Conservation (phyloP, 2,888 invertebrate genomes). For the Boloria euphrosyne region DNA sequence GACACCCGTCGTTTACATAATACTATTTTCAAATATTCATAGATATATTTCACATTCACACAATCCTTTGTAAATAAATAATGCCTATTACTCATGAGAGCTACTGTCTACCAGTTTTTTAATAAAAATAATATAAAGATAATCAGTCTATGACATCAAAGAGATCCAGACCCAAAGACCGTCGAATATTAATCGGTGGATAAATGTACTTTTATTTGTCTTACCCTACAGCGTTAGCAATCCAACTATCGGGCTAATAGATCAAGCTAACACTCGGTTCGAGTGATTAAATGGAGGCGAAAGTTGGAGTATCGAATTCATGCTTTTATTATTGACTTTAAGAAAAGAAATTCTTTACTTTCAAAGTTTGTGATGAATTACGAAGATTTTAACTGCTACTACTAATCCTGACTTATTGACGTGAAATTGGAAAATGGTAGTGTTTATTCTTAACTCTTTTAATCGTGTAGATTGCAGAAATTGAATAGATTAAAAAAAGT, state of each 20-base stretch:
- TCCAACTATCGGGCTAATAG: slow-evolving; percentile 47
- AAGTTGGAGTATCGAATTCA: slow-evolving; percentile 23
- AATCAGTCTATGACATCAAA: slow-evolving; percentile 79
- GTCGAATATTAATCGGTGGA: slow-evolving; percentile 77
- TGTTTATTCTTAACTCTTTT: neutral
- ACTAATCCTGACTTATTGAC: too few relatives aligned
- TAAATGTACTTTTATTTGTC: slow-evolving; percentile 79
- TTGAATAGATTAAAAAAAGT: too few relatives aligned
- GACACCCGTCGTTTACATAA: too few relatives aligned
- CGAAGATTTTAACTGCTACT: too few relatives aligned
- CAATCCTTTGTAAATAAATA: neutral
- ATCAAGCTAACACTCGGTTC: slow-evolving; percentile 46
- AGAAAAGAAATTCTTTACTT: neutral
- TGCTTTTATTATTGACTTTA: slow-evolving; percentile 16
- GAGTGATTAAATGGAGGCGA: slow-evolving; percentile 33
- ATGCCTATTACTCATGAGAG: neutral
- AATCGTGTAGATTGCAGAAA: too few relatives aligned
- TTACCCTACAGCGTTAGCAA: slow-evolving; percentile 56
- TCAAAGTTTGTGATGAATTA: too few relatives aligned
- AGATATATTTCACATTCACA: neutral
- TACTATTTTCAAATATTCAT: too few relatives aligned
- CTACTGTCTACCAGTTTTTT: slow-evolving; percentile 34
- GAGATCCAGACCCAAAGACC: slow-evolving; percentile 56
- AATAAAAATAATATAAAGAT: slow-evolving; percentile 81
- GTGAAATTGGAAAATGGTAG: neutral